Base-by-base conservation (phyloP, 2,888 invertebrate genomes). In the Agrotis puta region DNA sequence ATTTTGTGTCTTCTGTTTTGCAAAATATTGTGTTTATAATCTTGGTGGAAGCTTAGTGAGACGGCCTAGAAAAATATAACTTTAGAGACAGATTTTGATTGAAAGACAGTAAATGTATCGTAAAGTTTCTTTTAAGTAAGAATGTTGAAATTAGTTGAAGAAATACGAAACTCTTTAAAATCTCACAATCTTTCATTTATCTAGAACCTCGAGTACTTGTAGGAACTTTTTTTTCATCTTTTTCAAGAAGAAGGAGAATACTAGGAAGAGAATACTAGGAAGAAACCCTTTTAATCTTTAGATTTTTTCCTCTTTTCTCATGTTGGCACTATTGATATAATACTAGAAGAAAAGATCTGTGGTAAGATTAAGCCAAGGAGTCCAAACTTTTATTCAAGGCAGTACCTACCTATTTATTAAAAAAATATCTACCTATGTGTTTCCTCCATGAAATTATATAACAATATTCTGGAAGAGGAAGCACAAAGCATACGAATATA, bases 1-100 rank as follows among this genome's bases (percentile, higher is more conserved):
- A 76, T 74, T 82, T 71, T 66, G 57, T 65, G n/a, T 53, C 13
- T 57, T 66, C 70, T 74, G 67, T 82, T 79, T 67, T 77, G 54
- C 59, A 62, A 56, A 70, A 53, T 61, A 27, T 47, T 64, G n/a
- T 50, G 1, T 14, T 27, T 27, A 20, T 5, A 63, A 43, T 6
- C 22, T 56, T 24, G 1, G 33, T 33, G 33, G 7, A 33, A 7
- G 33, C 5, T 33, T 33, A 33, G 33, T 33, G 7, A 33, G 33
- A 33, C 33, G 33, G 33, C 33, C 33, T 33, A 33, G 33, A 33
- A 33, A 27, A 7, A 33, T 6, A 7, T 33, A 7, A 33, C 33
- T 33, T 33, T 33, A 33, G 7, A 33, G 33, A 5, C 27, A 27
- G 27, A 33, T 33, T 33, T 33, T 33, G 7, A 33, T 33, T 33